Evolutionary conservation across 2,113 vertebrate genomes (phyloP).

Genomic region (Corythoichthys haematopterus): DNA sequence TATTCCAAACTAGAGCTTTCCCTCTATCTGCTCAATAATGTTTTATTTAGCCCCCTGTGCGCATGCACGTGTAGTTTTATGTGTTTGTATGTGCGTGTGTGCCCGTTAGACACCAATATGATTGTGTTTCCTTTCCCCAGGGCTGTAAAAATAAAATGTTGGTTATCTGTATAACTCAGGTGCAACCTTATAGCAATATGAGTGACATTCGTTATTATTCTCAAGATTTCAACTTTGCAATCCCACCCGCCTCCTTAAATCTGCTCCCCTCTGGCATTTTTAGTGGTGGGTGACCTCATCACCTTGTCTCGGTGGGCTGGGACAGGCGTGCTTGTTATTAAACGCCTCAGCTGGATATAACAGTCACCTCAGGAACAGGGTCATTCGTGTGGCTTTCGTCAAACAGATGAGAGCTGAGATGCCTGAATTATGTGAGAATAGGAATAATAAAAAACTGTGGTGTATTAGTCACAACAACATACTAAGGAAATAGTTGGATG

Average conservation of each 20-base stretch:
- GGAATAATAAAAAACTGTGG: conserved; percentile 43
- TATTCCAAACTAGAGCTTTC: neutral
- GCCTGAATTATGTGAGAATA: conserved; percentile 41
- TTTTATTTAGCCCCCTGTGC: conserved; percentile 11
- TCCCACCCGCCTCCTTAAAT: neutral
- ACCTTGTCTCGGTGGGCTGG: conserved; percentile 12
- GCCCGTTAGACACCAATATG: conserved; percentile 26
- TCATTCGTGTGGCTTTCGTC: conserved; percentile 40
- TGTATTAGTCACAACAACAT: conserved; percentile 60
- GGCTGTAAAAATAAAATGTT: conserved; percentile 31
- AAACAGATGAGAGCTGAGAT: conserved; percentile 47
- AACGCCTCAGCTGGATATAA: conserved; percentile 45
- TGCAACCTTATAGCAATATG: conserved; percentile 57
- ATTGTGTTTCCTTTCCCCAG: conserved; percentile 55
- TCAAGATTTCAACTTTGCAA: conserved; percentile 28
- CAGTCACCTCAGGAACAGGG: conserved; percentile 27
- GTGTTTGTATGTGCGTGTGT: conserved; percentile 14
- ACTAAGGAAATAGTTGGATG: conserved; percentile 23
- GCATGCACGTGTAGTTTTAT: conserved; percentile 13
- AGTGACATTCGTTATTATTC: conserved; percentile 66
- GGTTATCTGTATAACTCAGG: conserved; percentile 73
- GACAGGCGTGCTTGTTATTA: conserved; percentile 48
- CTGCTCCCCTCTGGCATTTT: conserved; percentile 24
- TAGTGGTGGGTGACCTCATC: conserved; percentile 64
- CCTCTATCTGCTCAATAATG: conserved; percentile 12